Conservation (phyloP, 2,888 invertebrate species). For the Platerodrilus igneus region DNA sequence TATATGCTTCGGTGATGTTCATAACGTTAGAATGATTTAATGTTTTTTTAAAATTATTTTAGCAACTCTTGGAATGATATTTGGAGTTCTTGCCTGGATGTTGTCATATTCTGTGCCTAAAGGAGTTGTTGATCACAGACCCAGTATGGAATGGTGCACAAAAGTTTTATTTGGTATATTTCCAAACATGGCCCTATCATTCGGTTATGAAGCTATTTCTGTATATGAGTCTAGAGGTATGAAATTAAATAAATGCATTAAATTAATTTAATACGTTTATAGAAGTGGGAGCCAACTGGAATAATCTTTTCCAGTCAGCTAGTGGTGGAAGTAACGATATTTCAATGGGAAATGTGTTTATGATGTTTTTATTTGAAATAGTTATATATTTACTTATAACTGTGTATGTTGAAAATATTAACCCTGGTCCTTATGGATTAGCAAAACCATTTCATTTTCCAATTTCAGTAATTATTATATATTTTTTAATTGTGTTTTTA, state of each 20-base stretch:
- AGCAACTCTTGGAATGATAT: conserved; percentile 41
- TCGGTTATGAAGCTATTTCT: conserved; percentile 40
- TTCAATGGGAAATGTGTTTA: conserved; percentile 42
- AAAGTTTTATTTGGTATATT: conserved; percentile 37
- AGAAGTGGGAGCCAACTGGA: conserved; percentile 50
- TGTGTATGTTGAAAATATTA: conserved; percentile 55
- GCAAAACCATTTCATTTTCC: conserved; percentile 49
- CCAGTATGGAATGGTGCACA: conserved; percentile 22
- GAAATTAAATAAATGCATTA: conserved; percentile 1
- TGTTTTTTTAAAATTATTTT: conserved; percentile 17
- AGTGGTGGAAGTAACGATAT: conserved; percentile 38
- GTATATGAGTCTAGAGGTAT: conserved; percentile 43
- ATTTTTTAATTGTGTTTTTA: too few species aligned
- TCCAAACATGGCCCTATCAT: conserved; percentile 43
- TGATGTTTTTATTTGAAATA: conserved; percentile 51
- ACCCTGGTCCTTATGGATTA: conserved; percentile 60
- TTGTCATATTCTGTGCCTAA: conserved; percentile 39
- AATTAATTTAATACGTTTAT: conserved; percentile 20
- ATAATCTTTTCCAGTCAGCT: conserved; percentile 45
- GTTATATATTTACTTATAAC: conserved; percentile 53
- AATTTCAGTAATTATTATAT: conserved; percentile 18
- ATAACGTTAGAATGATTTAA: neutral
- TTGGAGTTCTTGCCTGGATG: conserved; percentile 42
- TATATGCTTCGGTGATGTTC: too few species aligned
- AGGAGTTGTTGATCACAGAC: conserved; percentile 27